These are phyloP conservation scores for Drosophila mojavensis DNA, from an alignment of 1,140 invertebrate species.

Conservation along the genomic window DNA sequence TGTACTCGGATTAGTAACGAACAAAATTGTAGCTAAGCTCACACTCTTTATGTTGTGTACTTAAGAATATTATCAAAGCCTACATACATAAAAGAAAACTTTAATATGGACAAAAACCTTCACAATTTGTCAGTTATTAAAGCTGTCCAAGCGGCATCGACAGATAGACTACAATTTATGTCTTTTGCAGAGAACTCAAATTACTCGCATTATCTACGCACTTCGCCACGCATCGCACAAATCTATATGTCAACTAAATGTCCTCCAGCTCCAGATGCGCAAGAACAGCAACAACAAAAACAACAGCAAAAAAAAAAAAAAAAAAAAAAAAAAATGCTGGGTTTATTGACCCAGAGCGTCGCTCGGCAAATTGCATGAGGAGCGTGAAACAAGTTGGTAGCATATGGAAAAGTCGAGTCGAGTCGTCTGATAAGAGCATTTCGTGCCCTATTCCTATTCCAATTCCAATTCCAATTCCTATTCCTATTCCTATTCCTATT, in stretches of 20 bases:
- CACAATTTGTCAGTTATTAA: conserved; percentile 4
- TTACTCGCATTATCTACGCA: conserved; percentile 74
- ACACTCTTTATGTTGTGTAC: too few relatives aligned
- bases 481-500: conserved; percentile 68
- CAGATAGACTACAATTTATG: conserved; percentile 42
- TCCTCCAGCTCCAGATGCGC: conserved; percentile 26
- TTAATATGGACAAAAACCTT: neutral
- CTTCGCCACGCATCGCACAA: conserved; percentile 56
- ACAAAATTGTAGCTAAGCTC: too few relatives aligned
- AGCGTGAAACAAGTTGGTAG: conserved; percentile 70
- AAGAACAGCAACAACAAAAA: neutral
- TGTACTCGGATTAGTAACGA: too few relatives aligned
- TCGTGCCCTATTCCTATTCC: conserved; percentile 66
- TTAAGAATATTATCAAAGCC: too few relatives aligned
- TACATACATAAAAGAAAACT: too few relatives aligned
- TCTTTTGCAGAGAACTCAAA: conserved; percentile 53
- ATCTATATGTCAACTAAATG: conserved; percentile 65
- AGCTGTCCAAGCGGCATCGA: conserved; percentile 17
- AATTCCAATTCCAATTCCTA: conserved; percentile 50
- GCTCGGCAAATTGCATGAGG: conserved; percentile 68
- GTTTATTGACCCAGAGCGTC: conserved; percentile 69
- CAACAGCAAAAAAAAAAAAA: neutral
- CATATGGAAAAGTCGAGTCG: conserved; percentile 59
- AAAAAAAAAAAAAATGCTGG: conserved; percentile 14
- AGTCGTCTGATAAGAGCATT: conserved; percentile 48